A percentile compares a stretch with the other conserved stretches of the same genome.
These are phyloP conservation scores for Callipepla californica DNA, from an alignment of 2,113 vertebrate species.

Conservation along the genomic window DNA sequence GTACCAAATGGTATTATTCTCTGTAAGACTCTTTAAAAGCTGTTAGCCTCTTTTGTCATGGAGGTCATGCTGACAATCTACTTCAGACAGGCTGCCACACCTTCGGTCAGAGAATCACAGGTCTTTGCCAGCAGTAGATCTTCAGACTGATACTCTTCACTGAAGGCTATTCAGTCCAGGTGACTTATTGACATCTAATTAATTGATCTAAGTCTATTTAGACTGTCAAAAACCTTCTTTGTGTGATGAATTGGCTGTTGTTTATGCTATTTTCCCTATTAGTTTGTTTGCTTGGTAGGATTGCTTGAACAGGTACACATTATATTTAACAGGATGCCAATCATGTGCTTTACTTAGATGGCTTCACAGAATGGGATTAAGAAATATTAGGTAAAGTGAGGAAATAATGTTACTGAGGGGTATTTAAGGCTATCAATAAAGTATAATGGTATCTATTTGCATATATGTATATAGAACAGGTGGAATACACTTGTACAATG, in stretches of 20 bases:
- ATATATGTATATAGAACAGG: background rate
- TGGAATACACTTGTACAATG: background rate
- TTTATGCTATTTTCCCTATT: background rate
- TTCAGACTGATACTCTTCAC: background rate
- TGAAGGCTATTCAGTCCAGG: background rate
- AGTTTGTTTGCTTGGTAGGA: background rate
- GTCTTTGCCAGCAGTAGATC: background rate
- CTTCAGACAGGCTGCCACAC: background rate
- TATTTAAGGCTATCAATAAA: background rate
- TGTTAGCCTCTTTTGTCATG: background rate
- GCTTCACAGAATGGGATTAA: background rate
- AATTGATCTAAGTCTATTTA: background rate
- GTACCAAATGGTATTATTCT: too few relatives aligned
- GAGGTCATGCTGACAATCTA: background rate
- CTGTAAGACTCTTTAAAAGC: background rate
- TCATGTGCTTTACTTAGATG: background rate
- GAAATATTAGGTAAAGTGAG: background rate
- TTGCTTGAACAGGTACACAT: background rate
- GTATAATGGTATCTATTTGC: background rate
- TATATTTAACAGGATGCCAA: background rate
- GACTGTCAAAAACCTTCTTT: background rate
- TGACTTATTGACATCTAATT: background rate
- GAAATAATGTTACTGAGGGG: background rate
- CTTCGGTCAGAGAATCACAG: background rate
- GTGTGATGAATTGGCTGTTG: accelerated